These are phyloP conservation scores for Bryconaethiops microstoma DNA, from an alignment of 2,797 vertebrate species.

Conservation along the genomic window DNA sequence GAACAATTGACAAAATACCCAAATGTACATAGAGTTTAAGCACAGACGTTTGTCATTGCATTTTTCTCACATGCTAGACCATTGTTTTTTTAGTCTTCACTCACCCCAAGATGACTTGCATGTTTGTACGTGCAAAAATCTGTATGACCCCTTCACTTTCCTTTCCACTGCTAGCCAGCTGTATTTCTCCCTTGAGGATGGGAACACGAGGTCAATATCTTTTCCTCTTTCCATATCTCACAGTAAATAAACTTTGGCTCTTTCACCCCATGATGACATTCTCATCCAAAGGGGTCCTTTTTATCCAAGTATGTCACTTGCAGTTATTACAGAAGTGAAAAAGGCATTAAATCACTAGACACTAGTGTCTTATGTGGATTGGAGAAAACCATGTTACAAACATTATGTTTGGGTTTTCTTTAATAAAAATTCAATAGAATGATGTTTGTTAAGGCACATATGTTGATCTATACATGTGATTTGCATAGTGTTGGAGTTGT, in stretches of 20 bases:
- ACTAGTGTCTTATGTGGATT: not conserved
- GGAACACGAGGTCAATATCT: not conserved
- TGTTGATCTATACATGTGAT: too few species aligned
- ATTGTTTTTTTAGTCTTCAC: not conserved
- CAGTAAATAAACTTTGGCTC: constrained; percentile 24
- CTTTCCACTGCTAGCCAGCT: not conserved
- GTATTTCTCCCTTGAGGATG: not conserved
- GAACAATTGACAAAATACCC: not conserved
- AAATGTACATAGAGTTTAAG: not conserved
- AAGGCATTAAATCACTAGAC: not conserved
- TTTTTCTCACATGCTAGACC: not conserved
- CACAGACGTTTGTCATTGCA: not conserved
- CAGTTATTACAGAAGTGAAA: not conserved
- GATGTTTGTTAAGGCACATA: too few species aligned
- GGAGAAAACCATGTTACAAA: not conserved
- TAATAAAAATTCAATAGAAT: too few species aligned
- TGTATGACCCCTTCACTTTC: not conserved
- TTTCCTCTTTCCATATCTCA: constrained; percentile 11
- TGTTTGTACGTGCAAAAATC: constrained; percentile 16
- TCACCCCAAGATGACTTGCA: not conserved
- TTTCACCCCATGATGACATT: constrained; percentile 7
- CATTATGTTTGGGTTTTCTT: too few species aligned
- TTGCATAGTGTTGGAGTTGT: too few species aligned
- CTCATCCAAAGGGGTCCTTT: not conserved
- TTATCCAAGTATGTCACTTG: not conserved